phyloP scores from a whole-genome alignment of 2,113 vertebrate genomes.

The Eupsittula cactorum region DNA sequence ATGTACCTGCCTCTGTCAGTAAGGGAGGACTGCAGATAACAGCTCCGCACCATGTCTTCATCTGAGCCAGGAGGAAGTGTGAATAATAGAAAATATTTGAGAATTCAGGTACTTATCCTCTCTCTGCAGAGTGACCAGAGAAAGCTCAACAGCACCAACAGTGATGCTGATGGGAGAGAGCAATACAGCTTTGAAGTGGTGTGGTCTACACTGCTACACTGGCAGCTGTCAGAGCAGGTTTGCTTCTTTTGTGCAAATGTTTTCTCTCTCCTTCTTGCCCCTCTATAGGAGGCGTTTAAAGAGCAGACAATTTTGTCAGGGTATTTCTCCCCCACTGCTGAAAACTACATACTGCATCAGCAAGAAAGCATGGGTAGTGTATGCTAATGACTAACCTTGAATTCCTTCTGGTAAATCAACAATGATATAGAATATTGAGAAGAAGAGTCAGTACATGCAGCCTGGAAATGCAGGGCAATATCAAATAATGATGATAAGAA shows the following conservation, averaged over 20 bases:
- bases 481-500: neutral
- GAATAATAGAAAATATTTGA: constrained; percentile 52
- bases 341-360: neutral
- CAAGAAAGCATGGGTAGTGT: neutral
- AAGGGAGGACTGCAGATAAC: constrained; percentile 46
- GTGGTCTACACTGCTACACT: neutral
- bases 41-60: constrained; percentile 13
- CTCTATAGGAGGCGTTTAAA: neutral
- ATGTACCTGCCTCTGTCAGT: constrained; percentile 12
- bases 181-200: neutral
- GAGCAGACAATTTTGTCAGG: neutral
- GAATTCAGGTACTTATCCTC: neutral
- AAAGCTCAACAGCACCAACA: neutral
- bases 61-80: neutral
- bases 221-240: neutral
- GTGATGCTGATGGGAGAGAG: neutral
- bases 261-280: neutral
- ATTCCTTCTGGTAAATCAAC: neutral
- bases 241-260: constrained; percentile 8
- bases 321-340: neutral
- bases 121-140: neutral
- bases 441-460: neutral
- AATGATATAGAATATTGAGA: neutral
- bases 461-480: neutral
- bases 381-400: neutral